These are phyloP conservation scores for Brachyalestes nurse DNA, from an alignment of 2,797 vertebrate species.

Conservation along the genomic window DNA sequence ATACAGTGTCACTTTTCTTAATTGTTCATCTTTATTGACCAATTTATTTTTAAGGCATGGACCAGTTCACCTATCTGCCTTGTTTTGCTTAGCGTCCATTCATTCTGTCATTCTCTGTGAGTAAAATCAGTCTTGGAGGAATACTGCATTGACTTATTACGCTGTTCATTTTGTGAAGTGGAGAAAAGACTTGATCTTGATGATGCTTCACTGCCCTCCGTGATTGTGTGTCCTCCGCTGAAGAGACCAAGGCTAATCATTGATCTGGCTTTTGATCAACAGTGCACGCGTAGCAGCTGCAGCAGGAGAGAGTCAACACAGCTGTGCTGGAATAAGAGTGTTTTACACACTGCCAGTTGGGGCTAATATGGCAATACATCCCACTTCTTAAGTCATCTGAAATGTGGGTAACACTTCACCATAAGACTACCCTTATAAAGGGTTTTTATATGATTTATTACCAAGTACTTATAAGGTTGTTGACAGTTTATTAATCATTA, in stretches of 20 bases:
- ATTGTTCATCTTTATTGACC: not conserved
- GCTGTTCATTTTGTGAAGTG: slow-evolving; percentile 13
- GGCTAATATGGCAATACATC: not conserved
- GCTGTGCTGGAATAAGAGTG: not conserved
- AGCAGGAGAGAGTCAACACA: slow-evolving; percentile 8
- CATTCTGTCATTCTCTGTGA: not conserved
- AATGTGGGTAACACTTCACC: no score
- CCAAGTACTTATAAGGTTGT: no score
- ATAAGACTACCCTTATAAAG: no score
- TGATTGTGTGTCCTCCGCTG: slow-evolving; percentile 19
- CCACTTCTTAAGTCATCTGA: not conserved
- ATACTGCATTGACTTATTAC: not conserved
- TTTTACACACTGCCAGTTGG: not conserved
- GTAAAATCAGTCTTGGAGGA: not conserved
- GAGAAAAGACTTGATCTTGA: not conserved
- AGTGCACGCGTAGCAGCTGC: not conserved
- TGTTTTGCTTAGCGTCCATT: not conserved
- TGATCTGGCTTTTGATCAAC: slow-evolving; percentile 22
- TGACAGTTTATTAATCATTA: no score
- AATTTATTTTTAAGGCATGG: not conserved
- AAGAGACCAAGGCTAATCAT: slow-evolving; percentile 1
- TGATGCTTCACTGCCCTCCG: not conserved
- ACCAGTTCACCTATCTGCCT: not conserved
- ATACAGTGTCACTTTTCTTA: not conserved
- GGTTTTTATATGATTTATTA: no score